These are phyloP conservation scores for Sander lucioperca DNA, from an alignment of 2,113 vertebrate species.

Conservation along the genomic window DNA sequence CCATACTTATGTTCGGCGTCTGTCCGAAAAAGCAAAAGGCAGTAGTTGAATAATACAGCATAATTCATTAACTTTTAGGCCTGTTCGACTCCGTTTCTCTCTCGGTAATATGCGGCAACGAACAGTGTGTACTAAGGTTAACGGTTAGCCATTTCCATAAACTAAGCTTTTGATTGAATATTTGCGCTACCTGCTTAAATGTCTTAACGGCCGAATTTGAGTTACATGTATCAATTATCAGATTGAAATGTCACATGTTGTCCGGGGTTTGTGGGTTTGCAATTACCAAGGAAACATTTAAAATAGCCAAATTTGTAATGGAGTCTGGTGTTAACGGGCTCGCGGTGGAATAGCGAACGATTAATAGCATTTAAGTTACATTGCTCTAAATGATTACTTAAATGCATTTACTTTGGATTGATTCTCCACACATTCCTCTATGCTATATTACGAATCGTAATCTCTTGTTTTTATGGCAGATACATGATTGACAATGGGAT, in stretches of 20 bases:
- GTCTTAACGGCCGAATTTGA: constrained; percentile 14
- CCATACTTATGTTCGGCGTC: background rate
- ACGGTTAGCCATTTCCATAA: background rate
- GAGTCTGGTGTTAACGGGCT: constrained; percentile 19
- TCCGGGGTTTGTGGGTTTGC: background rate
- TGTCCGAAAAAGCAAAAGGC: background rate
- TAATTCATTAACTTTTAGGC: constrained; percentile 63
- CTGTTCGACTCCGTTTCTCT: constrained; percentile 21
- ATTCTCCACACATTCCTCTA: background rate
- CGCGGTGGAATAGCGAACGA: background rate
- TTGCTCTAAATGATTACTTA: background rate
- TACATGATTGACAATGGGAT: background rate
- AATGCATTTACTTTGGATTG: background rate
- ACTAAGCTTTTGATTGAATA: background rate
- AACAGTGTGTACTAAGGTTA: constrained; percentile 14
- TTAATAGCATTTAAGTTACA: background rate
- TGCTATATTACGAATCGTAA: background rate
- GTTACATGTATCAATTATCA: rapidly evolving
- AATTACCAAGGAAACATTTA: background rate
- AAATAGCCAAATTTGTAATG: constrained; percentile 10
- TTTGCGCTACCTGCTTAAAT: background rate
- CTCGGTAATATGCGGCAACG: constrained; percentile 30
- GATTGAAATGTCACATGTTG: background rate
- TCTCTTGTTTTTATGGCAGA: background rate
- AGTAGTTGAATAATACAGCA: background rate